These are phyloP conservation scores for Cheilinus undulatus DNA, from an alignment of 2,113 vertebrate genomes.

Conservation along the genomic window DNA sequence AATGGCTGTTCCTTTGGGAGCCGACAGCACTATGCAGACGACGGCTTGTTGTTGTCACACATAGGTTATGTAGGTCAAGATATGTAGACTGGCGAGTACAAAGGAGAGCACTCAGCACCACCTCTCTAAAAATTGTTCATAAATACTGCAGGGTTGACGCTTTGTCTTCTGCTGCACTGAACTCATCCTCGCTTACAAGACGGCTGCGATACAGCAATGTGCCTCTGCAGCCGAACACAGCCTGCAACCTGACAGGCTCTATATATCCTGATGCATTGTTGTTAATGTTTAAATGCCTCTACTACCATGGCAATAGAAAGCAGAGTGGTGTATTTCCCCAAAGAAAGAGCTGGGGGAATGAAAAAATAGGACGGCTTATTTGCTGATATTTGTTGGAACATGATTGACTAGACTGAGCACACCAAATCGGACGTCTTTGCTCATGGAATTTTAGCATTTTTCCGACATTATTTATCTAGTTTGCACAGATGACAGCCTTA, in stretches of 20 bases:
- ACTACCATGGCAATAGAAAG: constrained; percentile 63
- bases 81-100: constrained; percentile 75
- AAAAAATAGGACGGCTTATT: constrained; percentile 29
- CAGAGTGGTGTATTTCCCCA: constrained; percentile 70
- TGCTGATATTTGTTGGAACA: constrained; percentile 30
- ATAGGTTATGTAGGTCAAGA: constrained; percentile 71
- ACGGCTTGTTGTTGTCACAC: constrained; percentile 75
- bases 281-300: constrained; percentile 83
- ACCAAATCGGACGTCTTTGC: constrained; percentile 59
- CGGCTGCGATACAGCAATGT: constrained; percentile 69
- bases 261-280: constrained; percentile 77
- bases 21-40: constrained; percentile 59
- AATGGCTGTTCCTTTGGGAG: constrained; percentile 54
- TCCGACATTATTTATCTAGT: constrained; percentile 74
- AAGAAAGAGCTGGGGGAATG: constrained; percentile 52
- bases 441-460: constrained; percentile 50
- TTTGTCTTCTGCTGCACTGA: constrained; percentile 78
- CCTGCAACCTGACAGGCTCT: constrained; percentile 67
- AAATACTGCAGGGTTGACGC: constrained; percentile 81
- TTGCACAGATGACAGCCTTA: constrained; percentile 71
- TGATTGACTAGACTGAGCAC: constrained; percentile 48
- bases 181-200: constrained; percentile 69
- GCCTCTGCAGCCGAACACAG: constrained; percentile 52
- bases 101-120: constrained; percentile 80
- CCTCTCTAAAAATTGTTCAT: constrained; percentile 75